Base-by-base conservation (phyloP, 2,113 vertebrate species). In the Leptobrachium leishanense region DNA sequence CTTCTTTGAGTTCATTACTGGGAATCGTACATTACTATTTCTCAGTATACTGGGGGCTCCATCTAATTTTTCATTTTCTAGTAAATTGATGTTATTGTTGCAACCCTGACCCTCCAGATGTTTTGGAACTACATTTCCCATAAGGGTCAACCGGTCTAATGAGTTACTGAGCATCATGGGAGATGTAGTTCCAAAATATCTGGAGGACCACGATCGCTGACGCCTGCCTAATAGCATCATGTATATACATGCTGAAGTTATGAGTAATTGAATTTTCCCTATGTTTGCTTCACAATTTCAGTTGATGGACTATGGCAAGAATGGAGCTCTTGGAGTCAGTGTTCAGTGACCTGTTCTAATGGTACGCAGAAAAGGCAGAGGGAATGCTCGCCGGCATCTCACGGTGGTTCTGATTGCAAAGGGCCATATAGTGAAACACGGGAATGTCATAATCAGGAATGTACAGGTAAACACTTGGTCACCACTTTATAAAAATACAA, bases 231-330 rank as follows among this genome's bases (percentile, higher is more conserved):
- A 31, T 31, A 31, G 20, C 20, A 31, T 31, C 20, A 31, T 31
- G 20, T 31, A 31, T 31, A 31, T 31, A 31, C 20, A 31, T 31
- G 44, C 13, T 55, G 7, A 73, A 43, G 15, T 54, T 15, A 15
- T 40, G 20, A 50, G 43, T 41, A 43, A 72, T 63, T 84, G 10
- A 82, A 1, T 67, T 46, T 40, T 85, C 73, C 76, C 44, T 89
- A 71, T 90, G 72, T 86, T 87, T 83, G 85, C 68, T 66, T 72
- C 84, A 43, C 12, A 76, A 11, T 66, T 83, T 74, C 92, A 99
- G 98, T 99, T 83, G 98, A 99, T 46, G 98, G 98, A 72, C 96
- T 99, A 90, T 99, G 98, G 98, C 97, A 98, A 84, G 98, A 99
- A 87, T 99, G 98, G 98, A 98, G 95, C 82, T 86, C 94, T 0